A percentile compares a stretch with the other conserved stretches of the same genome.
phyloP scores from a whole-genome alignment of 2,797 vertebrate genomes.

The Paratrypauchen microcephalus region DNA sequence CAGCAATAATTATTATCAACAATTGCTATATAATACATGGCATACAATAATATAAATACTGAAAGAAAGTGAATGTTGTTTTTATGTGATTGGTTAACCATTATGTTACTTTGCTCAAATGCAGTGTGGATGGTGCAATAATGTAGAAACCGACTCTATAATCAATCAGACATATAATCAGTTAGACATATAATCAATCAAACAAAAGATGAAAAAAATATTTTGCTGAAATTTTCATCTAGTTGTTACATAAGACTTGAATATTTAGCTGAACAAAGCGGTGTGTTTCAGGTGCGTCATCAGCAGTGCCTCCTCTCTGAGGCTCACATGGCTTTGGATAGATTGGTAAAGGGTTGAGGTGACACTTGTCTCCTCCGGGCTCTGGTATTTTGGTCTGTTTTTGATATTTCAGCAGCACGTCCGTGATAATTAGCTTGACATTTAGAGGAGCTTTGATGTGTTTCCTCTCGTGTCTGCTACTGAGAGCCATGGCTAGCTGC shows the following conservation, averaged over 20 bases:
- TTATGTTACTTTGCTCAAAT: no score
- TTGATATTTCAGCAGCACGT: slow-evolving; percentile 51
- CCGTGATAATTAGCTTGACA: slow-evolving; percentile 68
- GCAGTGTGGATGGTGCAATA: neutral
- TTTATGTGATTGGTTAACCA: no score
- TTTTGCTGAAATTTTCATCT: neutral
- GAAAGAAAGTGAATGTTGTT: no score
- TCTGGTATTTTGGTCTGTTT: slow-evolving; percentile 61
- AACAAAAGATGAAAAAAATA: neutral
- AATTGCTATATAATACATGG: no score
- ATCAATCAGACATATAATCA: no score
- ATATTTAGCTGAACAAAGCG: slow-evolving; percentile 2
- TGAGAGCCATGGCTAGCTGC: slow-evolving; percentile 10
- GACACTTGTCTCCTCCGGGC: slow-evolving; percentile 47
- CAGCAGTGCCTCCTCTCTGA: slow-evolving; percentile 37
- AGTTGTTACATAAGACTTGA: neutral
- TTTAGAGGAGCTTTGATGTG: slow-evolving; percentile 63
- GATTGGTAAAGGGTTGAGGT: slow-evolving; percentile 37
- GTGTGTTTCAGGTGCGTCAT: slow-evolving; percentile 25
- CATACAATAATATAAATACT: neutral
- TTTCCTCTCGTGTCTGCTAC: slow-evolving; percentile 39
- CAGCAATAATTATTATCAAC: no score
- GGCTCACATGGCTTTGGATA: slow-evolving; percentile 24
- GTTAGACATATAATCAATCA: neutral
- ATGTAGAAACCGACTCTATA: neutral